A percentile compares a stretch with the other conserved stretches of the same genome.
Conservation (phyloP, 2,113 vertebrate genomes). For the Hyla sarda region DNA sequence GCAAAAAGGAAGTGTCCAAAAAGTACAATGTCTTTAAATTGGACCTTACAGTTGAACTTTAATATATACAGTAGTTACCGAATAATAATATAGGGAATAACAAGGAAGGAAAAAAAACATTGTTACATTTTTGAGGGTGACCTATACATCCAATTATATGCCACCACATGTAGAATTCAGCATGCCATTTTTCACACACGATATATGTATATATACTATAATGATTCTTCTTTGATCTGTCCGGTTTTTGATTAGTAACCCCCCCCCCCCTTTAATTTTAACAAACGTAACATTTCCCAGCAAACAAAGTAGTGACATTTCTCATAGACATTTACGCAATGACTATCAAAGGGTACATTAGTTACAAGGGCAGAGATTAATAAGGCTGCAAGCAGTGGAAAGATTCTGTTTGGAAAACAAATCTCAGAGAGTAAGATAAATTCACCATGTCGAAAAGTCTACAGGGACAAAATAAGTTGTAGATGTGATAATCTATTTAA, state of each 20-base stretch:
- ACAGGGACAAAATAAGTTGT: slow-evolving; percentile 52
- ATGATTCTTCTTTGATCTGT: background rate
- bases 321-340: background rate
- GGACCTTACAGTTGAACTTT: background rate
- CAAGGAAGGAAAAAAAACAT: background rate
- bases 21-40: background rate
- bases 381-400: slow-evolving; percentile 5
- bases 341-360: slow-evolving; percentile 52
- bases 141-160: background rate
- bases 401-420: slow-evolving; percentile 45
- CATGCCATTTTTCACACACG: background rate
- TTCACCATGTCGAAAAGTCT: slow-evolving; percentile 45
- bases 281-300: slow-evolving; percentile 15
- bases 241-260: background rate
- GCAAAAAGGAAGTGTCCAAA: background rate
- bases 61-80: too few relatives aligned
- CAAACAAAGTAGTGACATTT: slow-evolving; percentile 49
- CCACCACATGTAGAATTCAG: background rate
- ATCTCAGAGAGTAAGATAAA: slow-evolving; percentile 57
- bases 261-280: slow-evolving; percentile 20
- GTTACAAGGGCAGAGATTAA: slow-evolving; percentile 50
- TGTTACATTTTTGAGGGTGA: background rate
- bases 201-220: background rate
- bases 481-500: slow-evolving; percentile 57
- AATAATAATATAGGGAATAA: background rate